Percentiles rank a stretch among this genome's conserved stretches.
These are phyloP conservation scores for Willowsia nigromaculata DNA, from an alignment of 2,888 invertebrate species.

Conservation along the genomic window DNA sequence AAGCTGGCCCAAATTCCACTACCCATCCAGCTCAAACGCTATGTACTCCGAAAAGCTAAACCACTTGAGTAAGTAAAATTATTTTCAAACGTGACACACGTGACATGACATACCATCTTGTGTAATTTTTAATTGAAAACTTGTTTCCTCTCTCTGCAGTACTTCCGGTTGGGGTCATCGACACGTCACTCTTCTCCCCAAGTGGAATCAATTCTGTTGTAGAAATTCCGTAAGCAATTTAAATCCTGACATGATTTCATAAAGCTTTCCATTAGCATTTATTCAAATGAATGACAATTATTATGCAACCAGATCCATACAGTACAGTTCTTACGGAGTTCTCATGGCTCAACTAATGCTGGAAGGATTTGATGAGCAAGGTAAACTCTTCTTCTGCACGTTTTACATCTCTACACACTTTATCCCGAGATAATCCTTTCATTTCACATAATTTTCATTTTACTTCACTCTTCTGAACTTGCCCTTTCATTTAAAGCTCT, in stretches of 20 bases:
- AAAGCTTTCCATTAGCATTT: background rate
- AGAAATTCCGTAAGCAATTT: conserved; percentile 32
- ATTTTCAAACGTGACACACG: background rate
- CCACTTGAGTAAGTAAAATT: conserved; percentile 61
- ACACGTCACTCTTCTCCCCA: background rate
- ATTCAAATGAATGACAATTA: no score
- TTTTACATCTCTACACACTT: background rate
- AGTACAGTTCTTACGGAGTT: conserved; percentile 70
- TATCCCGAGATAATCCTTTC: no score
- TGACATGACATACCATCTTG: background rate
- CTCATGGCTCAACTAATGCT: conserved; percentile 61
- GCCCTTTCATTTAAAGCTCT: no score
- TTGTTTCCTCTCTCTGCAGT: background rate
- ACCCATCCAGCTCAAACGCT: conserved; percentile 31
- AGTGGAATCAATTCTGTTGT: background rate
- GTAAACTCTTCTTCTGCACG: conserved; percentile 56
- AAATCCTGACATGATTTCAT: background rate
- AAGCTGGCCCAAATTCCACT: conserved; percentile 43
- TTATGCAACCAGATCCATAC: conserved; percentile 69
- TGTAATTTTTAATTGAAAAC: background rate
- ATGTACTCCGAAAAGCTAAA: conserved; percentile 57
- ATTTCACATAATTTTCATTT: no score
- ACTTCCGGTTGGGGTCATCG: conserved; percentile 36
- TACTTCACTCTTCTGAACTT: no score
- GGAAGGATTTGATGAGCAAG: conserved; percentile 66